These are phyloP conservation scores for Terebella lapidaria DNA, from an alignment of 2,888 invertebrate species.

Conservation along the genomic window DNA sequence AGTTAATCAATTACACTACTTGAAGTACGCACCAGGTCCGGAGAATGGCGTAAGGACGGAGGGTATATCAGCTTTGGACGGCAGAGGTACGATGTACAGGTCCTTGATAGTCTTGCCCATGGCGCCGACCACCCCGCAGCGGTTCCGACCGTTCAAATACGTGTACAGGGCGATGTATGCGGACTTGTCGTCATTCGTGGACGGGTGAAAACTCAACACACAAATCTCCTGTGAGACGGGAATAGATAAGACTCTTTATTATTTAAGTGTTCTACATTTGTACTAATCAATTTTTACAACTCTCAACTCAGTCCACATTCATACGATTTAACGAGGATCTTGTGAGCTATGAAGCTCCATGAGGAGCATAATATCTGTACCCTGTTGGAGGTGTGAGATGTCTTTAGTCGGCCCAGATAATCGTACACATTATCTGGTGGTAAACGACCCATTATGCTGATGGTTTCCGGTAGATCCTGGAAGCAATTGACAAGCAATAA, in stretches of 20 bases:
- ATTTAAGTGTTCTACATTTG: too few species aligned
- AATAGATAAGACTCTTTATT: too few species aligned
- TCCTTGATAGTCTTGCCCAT: slow-evolving; percentile 73
- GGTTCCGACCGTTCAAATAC: slow-evolving; percentile 70
- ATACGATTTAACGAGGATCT: too few species aligned
- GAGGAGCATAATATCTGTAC: background rate
- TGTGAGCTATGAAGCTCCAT: too few species aligned
- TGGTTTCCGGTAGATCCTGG: slow-evolving; percentile 1
- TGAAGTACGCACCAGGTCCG: slow-evolving; percentile 61
- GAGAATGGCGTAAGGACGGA: slow-evolving; percentile 56
- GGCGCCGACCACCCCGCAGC: slow-evolving; percentile 73
- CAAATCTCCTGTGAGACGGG: slow-evolving; percentile 67
- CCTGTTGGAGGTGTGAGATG: slow-evolving; percentile 1
- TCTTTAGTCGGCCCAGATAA: slow-evolving; percentile 13
- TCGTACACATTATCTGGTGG: slow-evolving; percentile 69
- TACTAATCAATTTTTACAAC: too few species aligned
- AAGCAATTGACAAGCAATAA: too few species aligned
- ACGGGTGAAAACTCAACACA: slow-evolving; percentile 73
- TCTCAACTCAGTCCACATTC: too few species aligned
- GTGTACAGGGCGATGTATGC: slow-evolving; percentile 80
- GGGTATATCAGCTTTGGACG: slow-evolving; percentile 69
- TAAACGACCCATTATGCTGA: slow-evolving; percentile 67
- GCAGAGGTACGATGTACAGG: slow-evolving; percentile 84
- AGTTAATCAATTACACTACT: too few species aligned
- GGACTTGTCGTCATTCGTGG: slow-evolving; percentile 70